These are phyloP conservation scores for Mugil cephalus DNA, from an alignment of 2,113 vertebrate genomes.

Conservation along the genomic window DNA sequence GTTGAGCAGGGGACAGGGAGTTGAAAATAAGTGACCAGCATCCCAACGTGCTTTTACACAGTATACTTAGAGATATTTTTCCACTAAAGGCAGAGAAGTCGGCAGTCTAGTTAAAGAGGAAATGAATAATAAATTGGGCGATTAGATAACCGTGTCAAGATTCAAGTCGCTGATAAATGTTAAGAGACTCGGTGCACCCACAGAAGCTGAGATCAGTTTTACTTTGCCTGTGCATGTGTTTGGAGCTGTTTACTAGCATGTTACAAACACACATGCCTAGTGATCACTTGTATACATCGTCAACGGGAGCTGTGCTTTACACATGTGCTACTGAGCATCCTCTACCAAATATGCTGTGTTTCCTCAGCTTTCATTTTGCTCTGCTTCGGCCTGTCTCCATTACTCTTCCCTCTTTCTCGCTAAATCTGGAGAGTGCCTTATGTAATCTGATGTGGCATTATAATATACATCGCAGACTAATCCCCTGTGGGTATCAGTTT, in stretches of 20 bases:
- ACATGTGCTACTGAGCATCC: neutral
- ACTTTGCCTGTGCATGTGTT: neutral
- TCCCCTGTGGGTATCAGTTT: conserved; percentile 51
- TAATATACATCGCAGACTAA: conserved; percentile 52
- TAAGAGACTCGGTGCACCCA: conserved; percentile 24
- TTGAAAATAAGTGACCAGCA: conserved; percentile 11
- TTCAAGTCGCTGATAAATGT: conserved; percentile 31
- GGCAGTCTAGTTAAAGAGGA: conserved; percentile 1
- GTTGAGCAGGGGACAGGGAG: too few species aligned
- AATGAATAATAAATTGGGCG: conserved; percentile 63
- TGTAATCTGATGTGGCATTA: conserved; percentile 64
- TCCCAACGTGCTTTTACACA: neutral
- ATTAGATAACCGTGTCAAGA: conserved; percentile 55
- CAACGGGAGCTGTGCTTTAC: too few species aligned
- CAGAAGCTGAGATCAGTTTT: neutral
- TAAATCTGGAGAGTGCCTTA: conserved; percentile 64
- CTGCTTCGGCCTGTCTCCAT: conserved; percentile 4
- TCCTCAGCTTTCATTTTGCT: conserved; percentile 2
- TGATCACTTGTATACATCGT: neutral
- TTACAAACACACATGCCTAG: neutral
- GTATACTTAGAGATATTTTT: neutral
- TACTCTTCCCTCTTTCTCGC: conserved; percentile 24
- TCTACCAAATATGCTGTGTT: neutral
- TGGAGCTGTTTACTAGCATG: neutral
- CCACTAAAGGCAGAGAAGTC: neutral